Percentiles rank a stretch among this genome's conserved stretches.
These are phyloP conservation scores for Maniola jurtina DNA, from an alignment of 1,140 invertebrate species.

Conservation along the genomic window DNA sequence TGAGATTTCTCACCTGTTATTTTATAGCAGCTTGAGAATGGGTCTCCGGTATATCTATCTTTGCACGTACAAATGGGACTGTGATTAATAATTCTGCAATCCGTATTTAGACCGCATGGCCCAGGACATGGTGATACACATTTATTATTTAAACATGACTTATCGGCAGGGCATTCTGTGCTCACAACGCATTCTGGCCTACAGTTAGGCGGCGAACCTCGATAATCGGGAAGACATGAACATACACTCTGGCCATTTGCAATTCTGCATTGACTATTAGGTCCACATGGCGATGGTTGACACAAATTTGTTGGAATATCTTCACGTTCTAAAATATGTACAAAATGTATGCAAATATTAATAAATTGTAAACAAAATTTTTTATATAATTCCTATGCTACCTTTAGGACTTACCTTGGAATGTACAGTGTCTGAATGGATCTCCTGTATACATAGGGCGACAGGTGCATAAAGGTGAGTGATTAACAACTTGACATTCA, in stretches of 20 bases:
- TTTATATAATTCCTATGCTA: too few relatives aligned
- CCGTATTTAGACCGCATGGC: slow-evolving; percentile 86
- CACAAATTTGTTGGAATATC: slow-evolving; percentile 79
- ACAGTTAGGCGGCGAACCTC: slow-evolving; percentile 84
- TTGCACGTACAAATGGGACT: slow-evolving; percentile 87
- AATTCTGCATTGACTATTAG: slow-evolving; percentile 82
- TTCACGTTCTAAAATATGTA: slow-evolving; percentile 51
- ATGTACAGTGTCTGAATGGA: slow-evolving; percentile 81
- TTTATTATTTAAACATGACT: slow-evolving; percentile 87
- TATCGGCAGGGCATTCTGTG: slow-evolving; percentile 86
- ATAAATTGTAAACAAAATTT: neutral
- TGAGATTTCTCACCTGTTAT: slow-evolving; percentile 66
- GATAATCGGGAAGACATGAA: slow-evolving; percentile 82
- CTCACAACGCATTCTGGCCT: slow-evolving; percentile 87
- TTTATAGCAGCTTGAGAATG: slow-evolving; percentile 80
- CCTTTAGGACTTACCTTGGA: slow-evolving; percentile 47
- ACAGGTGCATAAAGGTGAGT: slow-evolving; percentile 88
- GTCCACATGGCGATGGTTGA: slow-evolving; percentile 84
- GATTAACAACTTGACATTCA: slow-evolving; percentile 86
- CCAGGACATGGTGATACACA: slow-evolving; percentile 89
- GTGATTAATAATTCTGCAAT: slow-evolving; percentile 88
- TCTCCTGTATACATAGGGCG: slow-evolving; percentile 85
- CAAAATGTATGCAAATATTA: slow-evolving; percentile 6
- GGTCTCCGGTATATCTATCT: slow-evolving; percentile 84
- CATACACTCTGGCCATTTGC: slow-evolving; percentile 81